Conservation (phyloP, 2,888 invertebrate genomes). For the Tetanocera ferruginea region DNA sequence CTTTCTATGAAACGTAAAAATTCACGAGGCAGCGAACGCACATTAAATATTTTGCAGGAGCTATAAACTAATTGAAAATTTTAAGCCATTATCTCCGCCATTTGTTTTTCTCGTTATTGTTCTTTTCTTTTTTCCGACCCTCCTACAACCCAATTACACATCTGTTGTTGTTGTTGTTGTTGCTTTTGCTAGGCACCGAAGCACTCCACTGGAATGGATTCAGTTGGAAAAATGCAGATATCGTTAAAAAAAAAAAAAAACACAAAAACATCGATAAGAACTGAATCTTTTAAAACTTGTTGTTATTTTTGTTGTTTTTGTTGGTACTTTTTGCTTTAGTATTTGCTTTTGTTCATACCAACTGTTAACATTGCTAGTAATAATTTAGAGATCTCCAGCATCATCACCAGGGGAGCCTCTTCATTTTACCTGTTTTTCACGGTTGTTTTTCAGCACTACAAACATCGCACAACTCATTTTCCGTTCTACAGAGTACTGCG, state of each 20-base stretch:
- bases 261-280: slow-evolving; percentile 21
- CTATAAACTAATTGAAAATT: slow-evolving; percentile 36
- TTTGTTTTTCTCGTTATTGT: not conserved
- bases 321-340: not conserved
- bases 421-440: not conserved
- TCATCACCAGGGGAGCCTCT: slow-evolving; percentile 20
- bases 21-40: not conserved
- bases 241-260: not conserved
- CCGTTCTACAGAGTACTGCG: not conserved
- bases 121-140: not conserved
- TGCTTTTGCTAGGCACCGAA: not conserved
- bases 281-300: slow-evolving; percentile 7
- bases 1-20: not conserved
- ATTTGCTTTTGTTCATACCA: not conserved
- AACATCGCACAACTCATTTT: not conserved
- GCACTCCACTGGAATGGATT: not conserved
- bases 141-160: not conserved
- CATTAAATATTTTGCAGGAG: not conserved
- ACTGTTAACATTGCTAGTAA: slow-evolving; percentile 1
- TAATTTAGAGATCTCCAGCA: slow-evolving; percentile 11
- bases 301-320: not conserved
- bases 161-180: not conserved
- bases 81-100: slow-evolving; percentile 11
- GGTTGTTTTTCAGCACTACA: too few species aligned
- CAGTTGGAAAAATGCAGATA: not conserved